phyloP scores from a whole-genome alignment of 2,888 invertebrate species.

The Trileptium ribeirensis region DNA sequence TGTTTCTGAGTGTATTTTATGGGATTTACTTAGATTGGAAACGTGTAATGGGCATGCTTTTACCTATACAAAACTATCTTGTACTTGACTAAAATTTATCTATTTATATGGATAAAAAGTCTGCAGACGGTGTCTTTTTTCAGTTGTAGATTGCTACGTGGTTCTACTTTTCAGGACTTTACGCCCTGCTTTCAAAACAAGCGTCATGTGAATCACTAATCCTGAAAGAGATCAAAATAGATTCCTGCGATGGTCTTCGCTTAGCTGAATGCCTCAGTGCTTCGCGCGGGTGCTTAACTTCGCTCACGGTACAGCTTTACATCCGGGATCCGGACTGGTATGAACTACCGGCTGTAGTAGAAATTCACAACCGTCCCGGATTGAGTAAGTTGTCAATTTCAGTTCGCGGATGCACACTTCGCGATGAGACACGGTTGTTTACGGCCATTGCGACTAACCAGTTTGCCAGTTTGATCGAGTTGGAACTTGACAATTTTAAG shows the following conservation, averaged over 20 bases:
- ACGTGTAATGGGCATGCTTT: too few relatives aligned
- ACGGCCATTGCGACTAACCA: neutral
- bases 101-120: too few relatives aligned
- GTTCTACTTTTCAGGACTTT: neutral
- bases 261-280: neutral
- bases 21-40: too few relatives aligned
- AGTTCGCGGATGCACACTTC: slow-evolving; percentile 13
- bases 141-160: too few relatives aligned
- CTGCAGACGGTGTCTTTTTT: too few relatives aligned
- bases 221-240: neutral
- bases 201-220: neutral
- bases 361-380: neutral
- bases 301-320: neutral
- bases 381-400: neutral
- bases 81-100: too few relatives aligned
- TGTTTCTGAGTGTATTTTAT: too few relatives aligned
- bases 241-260: neutral
- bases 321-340: slow-evolving; percentile 17
- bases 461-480: neutral
- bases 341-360: neutral
- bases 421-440: neutral
- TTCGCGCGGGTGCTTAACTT: neutral
- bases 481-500: neutral
- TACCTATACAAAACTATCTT: too few relatives aligned
- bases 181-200: neutral